These are phyloP conservation scores for Phlogophora meticulosa DNA, from an alignment of 2,888 invertebrate genomes.

Conservation along the genomic window DNA sequence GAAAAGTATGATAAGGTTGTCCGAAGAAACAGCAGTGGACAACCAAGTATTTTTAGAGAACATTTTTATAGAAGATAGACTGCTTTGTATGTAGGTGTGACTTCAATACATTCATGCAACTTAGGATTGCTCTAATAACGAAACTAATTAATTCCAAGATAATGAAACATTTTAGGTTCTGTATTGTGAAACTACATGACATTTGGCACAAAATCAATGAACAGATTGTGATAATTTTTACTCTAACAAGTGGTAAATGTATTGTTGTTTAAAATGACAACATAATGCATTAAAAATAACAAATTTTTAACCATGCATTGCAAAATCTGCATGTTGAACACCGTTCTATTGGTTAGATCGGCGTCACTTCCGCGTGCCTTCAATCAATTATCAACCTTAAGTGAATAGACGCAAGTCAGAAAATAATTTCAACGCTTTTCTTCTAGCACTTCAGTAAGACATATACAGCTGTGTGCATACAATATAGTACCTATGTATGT, in stretches of 20 bases:
- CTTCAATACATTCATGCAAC: slow-evolving; percentile 32
- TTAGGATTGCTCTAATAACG: slow-evolving; percentile 17
- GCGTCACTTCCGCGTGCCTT: slow-evolving; percentile 72
- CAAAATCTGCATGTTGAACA: slow-evolving; percentile 74
- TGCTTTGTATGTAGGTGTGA: slow-evolving; percentile 10
- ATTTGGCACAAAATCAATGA: slow-evolving; percentile 30
- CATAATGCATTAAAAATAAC: slow-evolving; percentile 19
- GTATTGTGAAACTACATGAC: slow-evolving; percentile 24
- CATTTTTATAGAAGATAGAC: slow-evolving; percentile 2
- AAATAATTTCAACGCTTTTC: slow-evolving; percentile 73
- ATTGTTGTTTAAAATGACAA: slow-evolving; percentile 16
- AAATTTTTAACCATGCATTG: slow-evolving; percentile 64
- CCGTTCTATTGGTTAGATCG: slow-evolving; percentile 70
- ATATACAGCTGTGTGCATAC: slow-evolving; percentile 82
- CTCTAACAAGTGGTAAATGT: slow-evolving; percentile 1
- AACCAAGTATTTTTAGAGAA: slow-evolving; percentile 7
- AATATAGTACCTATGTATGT: slow-evolving; percentile 75
- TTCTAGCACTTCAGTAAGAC: slow-evolving; percentile 75
- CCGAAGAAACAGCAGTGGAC: neutral
- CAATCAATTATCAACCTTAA: slow-evolving; percentile 78
- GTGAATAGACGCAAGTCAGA: slow-evolving; percentile 68
- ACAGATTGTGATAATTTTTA: slow-evolving; percentile 3
- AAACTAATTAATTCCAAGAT: slow-evolving; percentile 49
- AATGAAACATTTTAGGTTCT: slow-evolving; percentile 31
- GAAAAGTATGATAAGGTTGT: neutral